A percentile compares a stretch with the other conserved stretches of the same genome.
phyloP scores from a whole-genome alignment of 2,888 invertebrate species.

The Julus scanicus region DNA sequence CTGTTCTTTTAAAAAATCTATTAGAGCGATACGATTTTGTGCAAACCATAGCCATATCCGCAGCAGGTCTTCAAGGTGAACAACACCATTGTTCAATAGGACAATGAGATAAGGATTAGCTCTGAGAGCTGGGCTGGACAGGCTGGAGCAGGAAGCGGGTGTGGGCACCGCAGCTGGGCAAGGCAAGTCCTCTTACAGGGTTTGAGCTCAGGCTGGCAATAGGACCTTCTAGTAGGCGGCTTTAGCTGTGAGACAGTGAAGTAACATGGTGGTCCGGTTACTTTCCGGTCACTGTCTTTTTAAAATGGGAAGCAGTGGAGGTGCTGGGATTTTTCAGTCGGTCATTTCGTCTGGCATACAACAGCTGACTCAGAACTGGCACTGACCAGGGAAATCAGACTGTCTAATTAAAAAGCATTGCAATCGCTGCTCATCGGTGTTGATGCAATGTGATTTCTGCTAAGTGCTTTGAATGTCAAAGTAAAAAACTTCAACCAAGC shows the following conservation, averaged over 20 bases:
- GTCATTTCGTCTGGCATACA: neutral
- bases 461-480: no score
- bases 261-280: slow-evolving; percentile 26
- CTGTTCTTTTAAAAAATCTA: no score
- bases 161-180: slow-evolving; percentile 62
- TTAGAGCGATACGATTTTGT: no score
- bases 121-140: slow-evolving; percentile 76
- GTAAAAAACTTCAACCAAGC: no score
- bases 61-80: no score
- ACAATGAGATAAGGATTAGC: slow-evolving; percentile 80
- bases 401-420: slow-evolving; percentile 79
- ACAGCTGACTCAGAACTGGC: neutral
- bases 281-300: no score
- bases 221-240: slow-evolving; percentile 63
- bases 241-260: slow-evolving; percentile 61
- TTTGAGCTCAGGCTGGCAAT: slow-evolving; percentile 62
- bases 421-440: slow-evolving; percentile 69
- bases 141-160: slow-evolving; percentile 70
- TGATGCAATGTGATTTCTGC: no score
- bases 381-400: slow-evolving; percentile 68
- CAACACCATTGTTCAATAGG: no score
- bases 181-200: slow-evolving; percentile 60
- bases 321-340: no score
- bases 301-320: no score
- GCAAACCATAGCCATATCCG: no score